These are phyloP conservation scores for Melospiza georgiana DNA, from an alignment of 2,113 vertebrate species.

Conservation along the genomic window DNA sequence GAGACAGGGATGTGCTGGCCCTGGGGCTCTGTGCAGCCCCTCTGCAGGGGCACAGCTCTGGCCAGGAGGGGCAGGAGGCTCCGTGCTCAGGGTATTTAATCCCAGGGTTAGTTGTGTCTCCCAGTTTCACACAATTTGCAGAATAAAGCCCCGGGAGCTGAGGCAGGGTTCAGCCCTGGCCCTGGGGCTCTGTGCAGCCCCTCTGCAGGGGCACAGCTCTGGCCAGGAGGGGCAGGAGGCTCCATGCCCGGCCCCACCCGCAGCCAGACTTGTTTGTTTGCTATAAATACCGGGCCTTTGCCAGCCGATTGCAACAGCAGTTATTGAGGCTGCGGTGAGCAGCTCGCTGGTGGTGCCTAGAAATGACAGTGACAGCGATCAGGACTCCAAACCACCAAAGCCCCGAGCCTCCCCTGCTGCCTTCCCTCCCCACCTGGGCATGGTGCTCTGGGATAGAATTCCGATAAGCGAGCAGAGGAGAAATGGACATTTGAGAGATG, in stretches of 20 bases:
- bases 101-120: neutral
- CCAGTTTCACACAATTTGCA: neutral
- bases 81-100: neutral
- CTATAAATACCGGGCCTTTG: slow-evolving; percentile 49
- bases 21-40: neutral
- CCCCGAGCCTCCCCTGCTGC: neutral
- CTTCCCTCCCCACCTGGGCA: neutral
- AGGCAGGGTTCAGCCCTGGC: neutral
- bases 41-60: no score
- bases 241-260: neutral
- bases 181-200: accelerated
- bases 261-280: slow-evolving; percentile 7
- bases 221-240: neutral
- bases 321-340: neutral
- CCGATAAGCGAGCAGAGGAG: neutral
- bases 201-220: neutral
- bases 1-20: no score
- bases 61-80: neutral
- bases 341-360: neutral
- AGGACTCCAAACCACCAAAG: neutral
- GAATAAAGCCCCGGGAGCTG: neutral
- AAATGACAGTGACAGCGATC: neutral
- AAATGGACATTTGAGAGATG: neutral
- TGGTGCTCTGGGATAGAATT: neutral
- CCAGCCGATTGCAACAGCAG: slow-evolving; percentile 9